Evolutionary conservation across 1,140 invertebrate genomes (phyloP).

Genomic region (Reticulitermes speratus): DNA sequence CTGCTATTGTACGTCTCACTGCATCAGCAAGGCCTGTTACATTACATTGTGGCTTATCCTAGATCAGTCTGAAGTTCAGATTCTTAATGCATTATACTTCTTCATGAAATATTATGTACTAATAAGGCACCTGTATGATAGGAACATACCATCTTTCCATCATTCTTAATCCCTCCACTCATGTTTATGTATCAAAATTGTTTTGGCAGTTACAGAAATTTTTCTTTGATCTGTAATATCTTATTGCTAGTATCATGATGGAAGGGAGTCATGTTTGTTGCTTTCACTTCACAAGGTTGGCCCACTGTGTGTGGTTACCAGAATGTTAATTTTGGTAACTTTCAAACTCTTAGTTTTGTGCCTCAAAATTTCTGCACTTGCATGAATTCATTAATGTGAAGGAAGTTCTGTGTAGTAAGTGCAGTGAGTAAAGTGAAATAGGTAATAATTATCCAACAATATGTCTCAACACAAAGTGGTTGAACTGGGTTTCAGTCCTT

Average conservation of each 20-base stretch:
- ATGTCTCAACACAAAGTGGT: not conserved
- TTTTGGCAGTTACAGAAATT: not conserved
- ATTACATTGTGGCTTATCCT: too few species aligned
- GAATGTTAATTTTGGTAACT: not conserved
- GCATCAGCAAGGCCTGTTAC: too few species aligned
- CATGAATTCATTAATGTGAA: not conserved
- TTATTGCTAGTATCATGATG: not conserved
- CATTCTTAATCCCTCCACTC: not conserved
- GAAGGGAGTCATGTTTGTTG: not conserved
- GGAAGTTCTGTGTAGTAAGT: not conserved
- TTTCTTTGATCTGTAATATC: not conserved
- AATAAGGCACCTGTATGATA: too few species aligned
- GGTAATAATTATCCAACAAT: not conserved
- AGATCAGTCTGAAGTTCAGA: too few species aligned
- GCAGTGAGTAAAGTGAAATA: not conserved
- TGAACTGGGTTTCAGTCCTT: not conserved
- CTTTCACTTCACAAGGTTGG: not conserved
- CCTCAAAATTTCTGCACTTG: not conserved
- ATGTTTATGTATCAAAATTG: not conserved
- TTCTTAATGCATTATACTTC: too few species aligned
- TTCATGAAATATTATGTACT: too few species aligned
- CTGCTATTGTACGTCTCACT: too few species aligned
- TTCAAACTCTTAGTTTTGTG: constrained; percentile 2
- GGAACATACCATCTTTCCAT: not conserved
- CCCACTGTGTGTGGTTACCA: not conserved